Evolutionary conservation across 2,113 vertebrate species (phyloP), one percentile per base, ranked within the genome.

Genomic region (Cyprinodon variegatus): DNA sequence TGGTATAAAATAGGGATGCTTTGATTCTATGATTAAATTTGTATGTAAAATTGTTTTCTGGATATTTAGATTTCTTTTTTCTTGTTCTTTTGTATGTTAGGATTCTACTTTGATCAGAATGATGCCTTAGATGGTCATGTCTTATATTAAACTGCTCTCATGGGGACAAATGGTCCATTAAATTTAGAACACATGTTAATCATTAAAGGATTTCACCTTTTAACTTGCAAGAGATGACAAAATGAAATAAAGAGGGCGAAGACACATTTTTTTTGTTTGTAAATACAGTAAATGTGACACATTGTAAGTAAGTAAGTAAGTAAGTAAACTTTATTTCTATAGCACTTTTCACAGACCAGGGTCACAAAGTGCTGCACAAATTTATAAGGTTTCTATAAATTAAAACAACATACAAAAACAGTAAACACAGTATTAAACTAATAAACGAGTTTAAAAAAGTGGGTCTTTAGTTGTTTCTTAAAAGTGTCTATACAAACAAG

Each of bases 1-100:
- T 57, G 22, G 82, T 67, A 53, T 65, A 68, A 75, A 60, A 61
- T 38, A 40, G 12, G 68, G 29, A 66, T 75, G 77, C 87, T 84
- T 82, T 60, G 71, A 83, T 79, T 64, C 74, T 72, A 15, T 65
- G 67, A 86, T 86, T 81, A 60, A 48, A 86, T 83, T 63, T 65
- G 68, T 61, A 20, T 65, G 53, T 76, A 61, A 75, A 83, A 39
- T 80, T 76, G 84, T 85, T 74, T 60, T 76, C 62, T 65, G 64
- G n/a, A 74, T 29, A 82, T 72, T 77, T 64, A 53, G 17, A 72
- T 77, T 78, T 72, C 14, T 68, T 15, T 39, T 72, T 89, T 61
- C 50, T 46, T 65, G 20, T 40, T 48, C 22, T 65, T 29, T 61
- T 72, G 20, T 72, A 36, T 15, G 4, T 59, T 14, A 50, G 29